A percentile compares a stretch with the other conserved stretches of the same genome.
Conservation (phyloP, 2,113 vertebrate genomes). For the Sus scrofa region T2T-Sscrofa CM000824.6:108999001-108999500, state of each 20-base stretch:
- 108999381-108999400: not conserved
- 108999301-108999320: not conserved
- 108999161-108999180: not conserved
- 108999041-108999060: no score
- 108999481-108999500: not conserved
- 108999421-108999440: not conserved
- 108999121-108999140: not conserved
- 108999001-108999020: no score
- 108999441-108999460: not conserved
- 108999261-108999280: not conserved
- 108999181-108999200: not conserved
- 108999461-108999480: not conserved
- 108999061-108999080: no score
- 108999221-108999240: not conserved
- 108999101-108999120: not conserved
- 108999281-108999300: not conserved
- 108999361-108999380: rapidly evolving
- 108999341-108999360: not conserved
- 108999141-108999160: not conserved
- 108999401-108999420: not conserved
- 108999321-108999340: not conserved
- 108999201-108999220: not conserved
- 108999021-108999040: no score
- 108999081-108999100: not conserved
- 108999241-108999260: not conserved